These are phyloP conservation scores for Volucella inflata DNA, from an alignment of 2,888 invertebrate genomes.

Conservation along the genomic window DNA sequence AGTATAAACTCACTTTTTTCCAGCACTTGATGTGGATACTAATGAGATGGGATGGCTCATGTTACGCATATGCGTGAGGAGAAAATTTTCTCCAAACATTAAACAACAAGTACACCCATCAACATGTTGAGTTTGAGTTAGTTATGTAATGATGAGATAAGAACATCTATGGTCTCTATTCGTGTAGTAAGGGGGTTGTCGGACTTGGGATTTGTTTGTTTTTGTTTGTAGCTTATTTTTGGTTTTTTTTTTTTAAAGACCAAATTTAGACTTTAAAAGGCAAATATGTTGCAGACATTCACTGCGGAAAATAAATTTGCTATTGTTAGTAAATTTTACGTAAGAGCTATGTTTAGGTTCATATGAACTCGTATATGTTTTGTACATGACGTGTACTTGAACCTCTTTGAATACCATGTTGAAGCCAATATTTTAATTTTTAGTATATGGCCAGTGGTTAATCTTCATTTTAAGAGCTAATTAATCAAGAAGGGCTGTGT, in stretches of 20 bases:
- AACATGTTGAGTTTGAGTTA: constrained; percentile 18
- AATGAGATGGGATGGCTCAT: constrained; percentile 58
- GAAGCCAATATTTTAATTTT: too few species aligned
- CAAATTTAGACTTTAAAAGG: too few species aligned
- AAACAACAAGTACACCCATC: constrained; percentile 15
- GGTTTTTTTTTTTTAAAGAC: not conserved
- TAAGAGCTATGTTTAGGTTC: too few species aligned
- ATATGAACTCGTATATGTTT: too few species aligned
- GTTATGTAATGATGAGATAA: constrained; percentile 55
- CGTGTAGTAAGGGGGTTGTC: not conserved
- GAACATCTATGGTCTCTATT: constrained; percentile 18
- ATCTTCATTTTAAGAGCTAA: too few species aligned
- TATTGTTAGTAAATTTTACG: too few species aligned
- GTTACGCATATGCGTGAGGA: constrained; percentile 35
- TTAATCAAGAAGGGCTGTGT: too few species aligned
- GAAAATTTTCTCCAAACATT: constrained; percentile 14
- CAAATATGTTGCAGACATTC: too few species aligned
- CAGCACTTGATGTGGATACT: constrained; percentile 57
- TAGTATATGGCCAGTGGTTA: too few species aligned
- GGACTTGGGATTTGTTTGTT: not conserved
- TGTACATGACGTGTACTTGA: too few species aligned
- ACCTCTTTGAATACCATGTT: too few species aligned
- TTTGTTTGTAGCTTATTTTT: not conserved
- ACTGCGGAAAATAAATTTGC: too few species aligned
- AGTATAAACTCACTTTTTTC: constrained; percentile 55